These are phyloP conservation scores for Frankliniella fusca DNA, from an alignment of 2,888 invertebrate species.

Conservation along the genomic window DNA sequence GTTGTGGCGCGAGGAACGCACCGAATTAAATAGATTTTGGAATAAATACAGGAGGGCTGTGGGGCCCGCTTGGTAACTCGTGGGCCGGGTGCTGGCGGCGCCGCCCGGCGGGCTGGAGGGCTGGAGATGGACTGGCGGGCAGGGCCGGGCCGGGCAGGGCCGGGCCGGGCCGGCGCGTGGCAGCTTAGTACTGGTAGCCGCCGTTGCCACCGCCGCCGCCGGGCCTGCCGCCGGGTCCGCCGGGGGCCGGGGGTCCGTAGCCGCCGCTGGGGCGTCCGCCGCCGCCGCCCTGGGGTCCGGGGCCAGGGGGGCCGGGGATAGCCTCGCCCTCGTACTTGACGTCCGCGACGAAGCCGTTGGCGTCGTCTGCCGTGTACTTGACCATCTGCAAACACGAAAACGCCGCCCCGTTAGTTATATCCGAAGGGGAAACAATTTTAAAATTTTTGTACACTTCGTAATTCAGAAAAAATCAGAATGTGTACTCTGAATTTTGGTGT, in stretches of 20 bases:
- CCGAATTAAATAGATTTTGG: slow-evolving; percentile 2
- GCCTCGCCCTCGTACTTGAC: slow-evolving; percentile 41
- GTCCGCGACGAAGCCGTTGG: slow-evolving; percentile 40
- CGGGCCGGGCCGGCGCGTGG: slow-evolving; percentile 30
- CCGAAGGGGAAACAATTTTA: not conserved
- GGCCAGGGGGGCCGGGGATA: slow-evolving; percentile 34
- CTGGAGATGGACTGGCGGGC: not conserved
- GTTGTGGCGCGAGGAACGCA: not conserved
- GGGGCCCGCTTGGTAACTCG: not conserved
- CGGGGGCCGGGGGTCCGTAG: slow-evolving; percentile 30
- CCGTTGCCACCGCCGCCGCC: slow-evolving; percentile 29
- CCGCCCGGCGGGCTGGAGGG: no score
- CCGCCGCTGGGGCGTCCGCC: slow-evolving; percentile 33
- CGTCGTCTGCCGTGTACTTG: slow-evolving; percentile 40
- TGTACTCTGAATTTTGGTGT: no score
- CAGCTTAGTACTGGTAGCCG: slow-evolving; percentile 35
- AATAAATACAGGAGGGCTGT: slow-evolving; percentile 4
- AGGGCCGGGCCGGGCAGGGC: slow-evolving; percentile 28
- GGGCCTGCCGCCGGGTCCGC: slow-evolving; percentile 31
- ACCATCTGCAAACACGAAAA: slow-evolving; percentile 33
- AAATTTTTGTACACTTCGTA: no score
- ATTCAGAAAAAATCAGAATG: no score
- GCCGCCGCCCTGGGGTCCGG: slow-evolving; percentile 31
- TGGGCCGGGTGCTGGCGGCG: slow-evolving; percentile 13
- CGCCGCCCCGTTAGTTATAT: not conserved